Conservation (phyloP, 1,140 invertebrate species). For the Pomphorhynchus laevis region DNA sequence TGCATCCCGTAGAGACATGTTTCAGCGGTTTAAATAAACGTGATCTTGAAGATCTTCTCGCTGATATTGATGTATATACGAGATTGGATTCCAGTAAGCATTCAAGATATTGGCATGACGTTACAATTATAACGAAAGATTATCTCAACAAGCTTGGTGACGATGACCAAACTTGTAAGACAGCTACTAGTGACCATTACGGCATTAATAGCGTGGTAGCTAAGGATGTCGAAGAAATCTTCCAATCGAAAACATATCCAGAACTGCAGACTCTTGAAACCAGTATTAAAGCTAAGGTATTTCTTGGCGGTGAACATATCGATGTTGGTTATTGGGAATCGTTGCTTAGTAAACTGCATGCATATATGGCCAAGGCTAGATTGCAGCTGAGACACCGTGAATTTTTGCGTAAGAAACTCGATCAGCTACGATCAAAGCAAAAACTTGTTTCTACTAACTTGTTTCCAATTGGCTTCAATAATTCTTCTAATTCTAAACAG, state of each 20-base stretch:
- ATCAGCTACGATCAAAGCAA: slow-evolving; percentile 24
- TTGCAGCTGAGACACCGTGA: slow-evolving; percentile 59
- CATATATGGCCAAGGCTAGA: slow-evolving; percentile 61
- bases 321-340: slow-evolving; percentile 93
- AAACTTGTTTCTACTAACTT: background rate
- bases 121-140: slow-evolving; percentile 69
- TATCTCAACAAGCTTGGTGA: slow-evolving; percentile 49
- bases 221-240: slow-evolving; percentile 47
- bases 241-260: slow-evolving; percentile 57
- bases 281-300: slow-evolving; percentile 42
- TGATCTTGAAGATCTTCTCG: slow-evolving; percentile 78
- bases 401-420: slow-evolving; percentile 49
- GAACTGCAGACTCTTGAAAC: slow-evolving; percentile 43
- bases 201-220: slow-evolving; percentile 67
- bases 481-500: background rate
- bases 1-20: slow-evolving; percentile 87
- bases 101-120: slow-evolving; percentile 62
- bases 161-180: slow-evolving; percentile 21
- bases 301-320: slow-evolving; percentile 19
- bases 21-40: slow-evolving; percentile 51
- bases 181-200: slow-evolving; percentile 32
- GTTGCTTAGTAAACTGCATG: slow-evolving; percentile 54
- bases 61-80: slow-evolving; percentile 49
- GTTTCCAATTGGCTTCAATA: slow-evolving; percentile 2
- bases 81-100: slow-evolving; percentile 35